Percentiles rank a stretch among this genome's conserved stretches.
Conservation (phyloP, 2,113 vertebrate species). For the Struthio camelus region DNA sequence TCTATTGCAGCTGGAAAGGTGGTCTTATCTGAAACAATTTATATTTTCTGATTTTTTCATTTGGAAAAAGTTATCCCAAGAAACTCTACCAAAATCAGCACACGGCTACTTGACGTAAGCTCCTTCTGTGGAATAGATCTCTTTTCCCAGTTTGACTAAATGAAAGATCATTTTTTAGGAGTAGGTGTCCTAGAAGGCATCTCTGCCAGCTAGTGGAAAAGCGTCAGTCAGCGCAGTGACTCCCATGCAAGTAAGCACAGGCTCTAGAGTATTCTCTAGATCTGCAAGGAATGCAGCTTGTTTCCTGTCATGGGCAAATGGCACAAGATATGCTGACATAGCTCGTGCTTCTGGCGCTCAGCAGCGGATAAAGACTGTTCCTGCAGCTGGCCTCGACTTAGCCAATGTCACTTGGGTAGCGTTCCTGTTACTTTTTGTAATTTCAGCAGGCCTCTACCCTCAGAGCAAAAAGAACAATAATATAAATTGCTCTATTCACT, state of each 20-base stretch:
- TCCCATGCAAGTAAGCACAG: fast-evolving
- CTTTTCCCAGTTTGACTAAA: background rate
- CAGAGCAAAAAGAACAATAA: background rate
- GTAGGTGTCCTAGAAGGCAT: background rate
- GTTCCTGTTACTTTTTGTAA: background rate
- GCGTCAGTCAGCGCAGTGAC: background rate
- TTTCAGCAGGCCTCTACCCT: background rate
- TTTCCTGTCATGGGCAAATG: background rate
- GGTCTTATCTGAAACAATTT: fast-evolving
- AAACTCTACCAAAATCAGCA: background rate
- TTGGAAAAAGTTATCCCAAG: background rate
- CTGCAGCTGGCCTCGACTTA: background rate
- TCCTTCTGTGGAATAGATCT: background rate
- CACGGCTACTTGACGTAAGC: background rate
- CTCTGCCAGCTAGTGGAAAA: background rate
- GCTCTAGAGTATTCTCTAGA: background rate
- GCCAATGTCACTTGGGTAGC: background rate
- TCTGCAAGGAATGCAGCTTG: background rate
- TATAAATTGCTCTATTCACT: background rate
- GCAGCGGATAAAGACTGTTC: background rate
- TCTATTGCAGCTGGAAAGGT: background rate
- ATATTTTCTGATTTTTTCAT: background rate
- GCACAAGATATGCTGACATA: background rate
- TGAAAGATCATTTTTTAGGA: background rate
- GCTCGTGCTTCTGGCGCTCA: background rate